These are phyloP conservation scores for Eidolon helvum DNA, from an alignment of 2,113 vertebrate genomes.

Conservation along the genomic window DNA sequence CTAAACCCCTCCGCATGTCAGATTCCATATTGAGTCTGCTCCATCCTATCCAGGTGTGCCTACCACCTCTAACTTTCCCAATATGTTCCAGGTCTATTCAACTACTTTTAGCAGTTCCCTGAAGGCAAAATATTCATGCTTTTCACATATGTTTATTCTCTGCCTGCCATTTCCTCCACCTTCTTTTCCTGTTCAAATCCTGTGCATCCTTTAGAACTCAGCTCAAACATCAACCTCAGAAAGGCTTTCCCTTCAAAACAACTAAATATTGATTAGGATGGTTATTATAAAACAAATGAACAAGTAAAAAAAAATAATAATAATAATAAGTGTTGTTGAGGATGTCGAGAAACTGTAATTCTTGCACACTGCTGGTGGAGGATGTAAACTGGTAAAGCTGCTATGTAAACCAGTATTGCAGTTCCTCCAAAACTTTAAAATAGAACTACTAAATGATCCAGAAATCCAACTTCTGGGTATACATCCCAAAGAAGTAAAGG, in stretches of 20 bases:
- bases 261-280: neutral
- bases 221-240: neutral
- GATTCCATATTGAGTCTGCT: neutral
- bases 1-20: neutral
- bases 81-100: neutral
- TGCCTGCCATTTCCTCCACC: neutral
- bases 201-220: neutral
- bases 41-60: neutral
- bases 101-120: neutral
- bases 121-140: neutral
- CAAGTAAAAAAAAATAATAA: no score
- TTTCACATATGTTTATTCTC: neutral
- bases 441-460: neutral
- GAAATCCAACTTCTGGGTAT: neutral
- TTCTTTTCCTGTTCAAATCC: neutral
- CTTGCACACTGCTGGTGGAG: neutral
- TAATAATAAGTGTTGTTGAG: neutral
- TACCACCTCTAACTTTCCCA: neutral
- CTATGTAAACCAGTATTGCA: neutral
- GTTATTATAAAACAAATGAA: neutral
- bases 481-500: neutral
- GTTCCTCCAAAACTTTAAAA: neutral
- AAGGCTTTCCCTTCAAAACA: neutral
- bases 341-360: neutral
- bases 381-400: neutral